Evolutionary conservation across 2,797 vertebrate species (phyloP).

Genomic region (Chelmon rostratus): DNA sequence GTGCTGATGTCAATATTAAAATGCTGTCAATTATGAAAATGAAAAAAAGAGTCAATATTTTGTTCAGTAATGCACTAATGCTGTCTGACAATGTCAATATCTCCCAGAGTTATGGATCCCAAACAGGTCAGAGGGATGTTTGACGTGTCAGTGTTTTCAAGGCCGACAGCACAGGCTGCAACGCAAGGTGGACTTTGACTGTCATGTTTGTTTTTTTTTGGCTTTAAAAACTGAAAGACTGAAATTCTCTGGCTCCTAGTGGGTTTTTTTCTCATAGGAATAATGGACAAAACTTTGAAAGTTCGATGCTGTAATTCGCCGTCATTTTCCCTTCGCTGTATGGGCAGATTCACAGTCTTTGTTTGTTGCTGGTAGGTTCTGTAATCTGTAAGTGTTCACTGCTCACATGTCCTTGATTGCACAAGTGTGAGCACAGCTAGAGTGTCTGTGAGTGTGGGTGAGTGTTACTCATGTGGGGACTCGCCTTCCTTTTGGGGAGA

Average conservation of each 20-base stretch:
- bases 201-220: neutral
- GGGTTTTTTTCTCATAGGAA: neutral
- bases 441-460: neutral
- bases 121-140: constrained; percentile 20
- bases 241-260: neutral
- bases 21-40: constrained; percentile 63
- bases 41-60: constrained; percentile 58
- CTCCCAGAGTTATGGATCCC: constrained; percentile 33
- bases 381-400: neutral
- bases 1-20: constrained; percentile 60
- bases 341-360: neutral
- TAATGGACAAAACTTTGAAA: neutral
- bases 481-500: too few species aligned
- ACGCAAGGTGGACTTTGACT: neutral
- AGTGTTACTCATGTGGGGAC: neutral
- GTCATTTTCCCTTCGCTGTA: neutral
- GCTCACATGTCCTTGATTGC: neutral
- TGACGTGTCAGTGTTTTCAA: constrained; percentile 13
- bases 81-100: constrained; percentile 45
- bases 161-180: neutral
- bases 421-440: neutral
- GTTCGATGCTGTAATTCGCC: neutral
- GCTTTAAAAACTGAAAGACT: neutral
- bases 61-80: constrained; percentile 57
- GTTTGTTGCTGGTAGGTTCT: neutral